Conservation (phyloP, 2,797 vertebrate genomes). For the Malurus splendens region DNA sequence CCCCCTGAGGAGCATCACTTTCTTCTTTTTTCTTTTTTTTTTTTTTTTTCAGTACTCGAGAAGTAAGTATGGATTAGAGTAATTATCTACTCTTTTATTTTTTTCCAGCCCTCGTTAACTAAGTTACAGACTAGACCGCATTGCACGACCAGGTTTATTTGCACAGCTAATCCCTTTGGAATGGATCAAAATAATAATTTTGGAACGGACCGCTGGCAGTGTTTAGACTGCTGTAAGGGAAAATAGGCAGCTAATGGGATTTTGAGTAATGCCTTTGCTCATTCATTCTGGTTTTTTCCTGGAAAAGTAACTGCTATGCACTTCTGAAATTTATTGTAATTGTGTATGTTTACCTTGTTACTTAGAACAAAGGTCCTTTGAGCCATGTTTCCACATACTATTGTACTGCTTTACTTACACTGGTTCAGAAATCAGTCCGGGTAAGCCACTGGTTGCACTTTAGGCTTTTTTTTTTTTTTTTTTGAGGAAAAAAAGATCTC, state of each 20-base stretch:
- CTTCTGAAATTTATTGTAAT: not conserved
- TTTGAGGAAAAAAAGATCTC: not conserved
- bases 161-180: not conserved
- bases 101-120: not conserved
- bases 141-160: not conserved
- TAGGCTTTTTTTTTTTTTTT: not conserved
- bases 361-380: not conserved
- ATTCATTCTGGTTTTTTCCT: not conserved
- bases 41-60: not conserved
- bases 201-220: not conserved
- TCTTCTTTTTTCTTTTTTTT: not conserved
- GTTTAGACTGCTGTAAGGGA: not conserved
- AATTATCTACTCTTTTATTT: not conserved
- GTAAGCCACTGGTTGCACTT: not conserved
- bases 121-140: not conserved
- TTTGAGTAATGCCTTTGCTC: not conserved
- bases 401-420: not conserved
- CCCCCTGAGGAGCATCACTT: not conserved
- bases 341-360: not conserved
- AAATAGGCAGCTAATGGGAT: not conserved
- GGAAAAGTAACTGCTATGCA: not conserved
- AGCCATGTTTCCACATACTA: not conserved
- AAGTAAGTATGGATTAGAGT: slow-evolving; percentile 35
- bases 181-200: not conserved
- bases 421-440: not conserved